Evolutionary conservation across 2,888 invertebrate species (phyloP).

Genomic region (Diarsia dahlii): DNA sequence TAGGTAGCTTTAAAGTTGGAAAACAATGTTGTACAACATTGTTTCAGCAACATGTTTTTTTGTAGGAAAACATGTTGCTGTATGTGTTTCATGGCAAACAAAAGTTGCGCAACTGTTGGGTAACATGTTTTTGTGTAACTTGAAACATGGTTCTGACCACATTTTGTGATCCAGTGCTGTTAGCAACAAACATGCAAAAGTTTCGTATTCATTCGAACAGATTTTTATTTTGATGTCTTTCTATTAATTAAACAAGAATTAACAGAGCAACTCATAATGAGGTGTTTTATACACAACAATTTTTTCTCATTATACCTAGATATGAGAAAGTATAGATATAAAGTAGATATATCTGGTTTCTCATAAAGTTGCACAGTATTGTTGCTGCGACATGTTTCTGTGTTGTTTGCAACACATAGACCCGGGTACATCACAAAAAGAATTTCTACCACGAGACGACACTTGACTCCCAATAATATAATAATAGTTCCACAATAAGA

Average conservation of each 20-base stretch:
- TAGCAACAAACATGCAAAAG: not conserved
- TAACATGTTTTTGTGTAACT: not conserved
- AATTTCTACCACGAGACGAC: not conserved
- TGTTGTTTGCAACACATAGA: not conserved
- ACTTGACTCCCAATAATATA: constrained; percentile 22
- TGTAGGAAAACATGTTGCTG: not conserved
- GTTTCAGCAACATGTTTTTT: not conserved
- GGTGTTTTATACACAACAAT: too few species aligned
- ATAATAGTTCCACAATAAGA: constrained; percentile 28
- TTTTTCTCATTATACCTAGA: too few species aligned
- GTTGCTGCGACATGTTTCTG: not conserved
- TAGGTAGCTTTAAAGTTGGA: too few species aligned
- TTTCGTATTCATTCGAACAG: too few species aligned
- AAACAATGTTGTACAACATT: not conserved
- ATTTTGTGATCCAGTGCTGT: not conserved
- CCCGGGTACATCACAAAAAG: not conserved
- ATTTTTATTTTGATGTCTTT: too few species aligned
- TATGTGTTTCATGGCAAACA: not conserved
- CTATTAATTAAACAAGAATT: too few species aligned
- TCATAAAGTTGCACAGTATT: not conserved
- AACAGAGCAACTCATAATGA: too few species aligned
- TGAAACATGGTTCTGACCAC: not conserved
- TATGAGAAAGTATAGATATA: too few species aligned
- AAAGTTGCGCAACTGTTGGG: not conserved
- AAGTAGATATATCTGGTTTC: too few species aligned